Percentiles rank a stretch among this genome's conserved stretches.
These are phyloP conservation scores for Zonitis immaculata DNA, from an alignment of 2,888 invertebrate genomes.

Conservation along the genomic window DNA sequence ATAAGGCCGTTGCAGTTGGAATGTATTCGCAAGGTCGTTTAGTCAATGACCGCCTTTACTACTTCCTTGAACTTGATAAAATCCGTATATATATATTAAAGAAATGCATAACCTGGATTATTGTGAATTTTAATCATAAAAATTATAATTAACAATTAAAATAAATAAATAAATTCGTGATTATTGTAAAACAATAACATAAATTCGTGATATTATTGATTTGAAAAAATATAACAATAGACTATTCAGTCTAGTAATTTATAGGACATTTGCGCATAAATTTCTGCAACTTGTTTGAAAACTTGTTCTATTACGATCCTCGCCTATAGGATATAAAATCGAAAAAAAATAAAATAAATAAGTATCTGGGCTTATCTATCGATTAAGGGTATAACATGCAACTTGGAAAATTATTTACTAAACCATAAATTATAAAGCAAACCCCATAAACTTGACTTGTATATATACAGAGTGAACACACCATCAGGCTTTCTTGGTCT, in stretches of 20 bases:
- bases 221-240: not conserved
- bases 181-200: conserved; percentile 5
- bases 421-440: too few relatives aligned
- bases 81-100: too few relatives aligned
- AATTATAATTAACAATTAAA: too few relatives aligned
- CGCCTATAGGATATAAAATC: not conserved
- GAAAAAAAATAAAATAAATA: not conserved
- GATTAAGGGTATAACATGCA: not conserved
- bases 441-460: too few relatives aligned
- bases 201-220: conserved; percentile 4
- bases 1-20: conserved; percentile 14
- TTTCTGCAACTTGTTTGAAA: conserved; percentile 4
- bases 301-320: conserved; percentile 3
- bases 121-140: too few relatives aligned
- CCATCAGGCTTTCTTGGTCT: too few relatives aligned
- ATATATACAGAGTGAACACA: too few relatives aligned
- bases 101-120: conserved; percentile 32
- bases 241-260: conserved; percentile 1
- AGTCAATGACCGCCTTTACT: conserved; percentile 42
- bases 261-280: conserved; percentile 5
- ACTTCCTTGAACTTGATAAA: conserved; percentile 43
- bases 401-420: too few relatives aligned
- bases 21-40: conserved; percentile 41
- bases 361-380: not conserved
- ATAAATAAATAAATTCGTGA: not conserved